phyloP scores from a whole-genome alignment of 2,797 vertebrate genomes.

The Pseudochirops cupreus region DNA sequence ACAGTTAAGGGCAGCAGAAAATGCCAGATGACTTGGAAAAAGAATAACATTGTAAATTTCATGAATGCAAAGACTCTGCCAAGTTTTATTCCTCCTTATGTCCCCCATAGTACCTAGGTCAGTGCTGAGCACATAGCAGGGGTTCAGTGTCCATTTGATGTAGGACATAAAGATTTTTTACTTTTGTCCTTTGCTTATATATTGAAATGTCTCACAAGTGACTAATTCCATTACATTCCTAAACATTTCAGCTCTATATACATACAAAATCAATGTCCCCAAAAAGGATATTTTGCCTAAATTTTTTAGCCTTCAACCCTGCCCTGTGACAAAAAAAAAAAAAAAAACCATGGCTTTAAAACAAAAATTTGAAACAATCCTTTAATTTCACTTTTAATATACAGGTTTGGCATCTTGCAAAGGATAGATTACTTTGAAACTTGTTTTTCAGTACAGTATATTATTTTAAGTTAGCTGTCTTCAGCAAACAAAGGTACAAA shows the following conservation, averaged over 20 bases:
- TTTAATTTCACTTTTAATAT: background rate
- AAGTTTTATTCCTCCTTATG: background rate
- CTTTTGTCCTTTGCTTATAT: background rate
- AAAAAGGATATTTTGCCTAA: background rate
- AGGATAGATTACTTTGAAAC: background rate
- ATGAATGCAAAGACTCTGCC: background rate
- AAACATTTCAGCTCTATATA: background rate
- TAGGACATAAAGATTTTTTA: background rate
- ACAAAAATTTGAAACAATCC: background rate
- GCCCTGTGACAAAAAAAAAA: background rate
- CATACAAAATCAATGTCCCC: background rate
- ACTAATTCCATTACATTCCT: background rate
- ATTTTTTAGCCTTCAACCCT: background rate
- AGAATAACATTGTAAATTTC: background rate
- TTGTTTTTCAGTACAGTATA: background rate
- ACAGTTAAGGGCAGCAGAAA: background rate
- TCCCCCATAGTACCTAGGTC: background rate
- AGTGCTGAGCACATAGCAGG: background rate
- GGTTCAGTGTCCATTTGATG: background rate
- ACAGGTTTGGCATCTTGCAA: background rate
- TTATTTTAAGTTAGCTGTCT: background rate
- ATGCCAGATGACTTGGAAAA: background rate
- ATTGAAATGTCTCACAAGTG: background rate
- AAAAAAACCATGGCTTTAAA: background rate
- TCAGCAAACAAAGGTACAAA: background rate